These are phyloP conservation scores for Siphamia tubifer DNA, from an alignment of 2,113 vertebrate species.

Conservation along the genomic window DNA sequence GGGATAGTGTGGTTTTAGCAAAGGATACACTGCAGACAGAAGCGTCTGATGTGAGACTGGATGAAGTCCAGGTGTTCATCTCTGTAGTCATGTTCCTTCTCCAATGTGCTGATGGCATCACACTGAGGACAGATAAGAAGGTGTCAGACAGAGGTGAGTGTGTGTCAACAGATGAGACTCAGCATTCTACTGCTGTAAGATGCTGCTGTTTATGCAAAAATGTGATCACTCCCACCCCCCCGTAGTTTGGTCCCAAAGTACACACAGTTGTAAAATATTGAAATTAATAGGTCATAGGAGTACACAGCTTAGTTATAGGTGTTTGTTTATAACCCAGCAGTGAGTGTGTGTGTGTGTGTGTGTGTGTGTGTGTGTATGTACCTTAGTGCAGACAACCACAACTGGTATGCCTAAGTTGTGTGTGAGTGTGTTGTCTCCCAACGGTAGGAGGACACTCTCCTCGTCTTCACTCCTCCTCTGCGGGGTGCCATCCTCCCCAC, in stretches of 20 bases:
- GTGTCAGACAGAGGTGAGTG: not conserved
- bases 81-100: conserved; percentile 98
- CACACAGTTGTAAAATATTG: too few species aligned
- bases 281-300: too few species aligned
- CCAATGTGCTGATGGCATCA: conserved; percentile 94
- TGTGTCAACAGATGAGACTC: not conserved
- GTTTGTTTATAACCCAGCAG: not conserved
- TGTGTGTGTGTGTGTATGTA: conserved; percentile 60
- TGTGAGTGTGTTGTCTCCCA: conserved; percentile 95
- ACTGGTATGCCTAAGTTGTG: conserved; percentile 96
- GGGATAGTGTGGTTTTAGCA: not conserved
- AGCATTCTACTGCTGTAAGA: not conserved
- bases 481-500: conserved; percentile 90
- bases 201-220: not conserved
- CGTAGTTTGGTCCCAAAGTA: too few species aligned
- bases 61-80: conserved; percentile 99
- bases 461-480: conserved; percentile 92
- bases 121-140: conserved; percentile 80
- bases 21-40: conserved; percentile 99
- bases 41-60: conserved; percentile 93
- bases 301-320: too few species aligned
- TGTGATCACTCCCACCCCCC: too few species aligned
- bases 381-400: conserved; percentile 98
- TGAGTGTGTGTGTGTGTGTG: not conserved
- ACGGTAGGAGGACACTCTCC: conserved; percentile 91